These are phyloP conservation scores for Tenualosa ilisha DNA, from an alignment of 2,797 vertebrate genomes.

Conservation along the genomic window DNA sequence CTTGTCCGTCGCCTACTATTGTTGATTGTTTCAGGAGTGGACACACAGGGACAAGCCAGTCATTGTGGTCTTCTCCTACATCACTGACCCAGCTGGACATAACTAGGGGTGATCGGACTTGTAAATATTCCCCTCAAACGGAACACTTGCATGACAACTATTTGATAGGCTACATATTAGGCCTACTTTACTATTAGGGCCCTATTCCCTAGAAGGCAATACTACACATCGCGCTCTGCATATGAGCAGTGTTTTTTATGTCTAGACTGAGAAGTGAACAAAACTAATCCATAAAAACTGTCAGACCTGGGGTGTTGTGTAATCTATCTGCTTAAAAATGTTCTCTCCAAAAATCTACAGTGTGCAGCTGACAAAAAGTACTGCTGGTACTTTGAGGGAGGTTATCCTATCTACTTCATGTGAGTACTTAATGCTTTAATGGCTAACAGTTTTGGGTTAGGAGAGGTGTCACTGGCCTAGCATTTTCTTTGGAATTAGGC, in stretches of 20 bases:
- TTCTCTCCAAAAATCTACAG: conserved; percentile 30
- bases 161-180: not conserved
- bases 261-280: not conserved
- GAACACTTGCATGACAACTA: not conserved
- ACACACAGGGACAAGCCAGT: conserved; percentile 35
- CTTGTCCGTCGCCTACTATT: not conserved
- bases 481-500: not conserved
- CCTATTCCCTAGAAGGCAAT: not conserved
- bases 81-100: not conserved
- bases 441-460: not conserved
- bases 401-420: conserved; percentile 46
- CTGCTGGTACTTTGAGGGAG: conserved; percentile 51
- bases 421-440: conserved; percentile 31
- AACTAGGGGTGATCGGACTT: not conserved
- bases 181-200: too few species aligned
- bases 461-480: not conserved
- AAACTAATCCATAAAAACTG: not conserved
- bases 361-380: conserved; percentile 45
- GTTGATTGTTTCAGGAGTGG: conserved; percentile 41
- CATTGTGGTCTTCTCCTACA: conserved; percentile 37
- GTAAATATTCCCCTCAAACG: not conserved
- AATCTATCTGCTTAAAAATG: not conserved
- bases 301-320: not conserved
- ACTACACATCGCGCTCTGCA: not conserved
- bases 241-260: not conserved